Conservation (phyloP, 2,113 vertebrate species). For the Catharus minimus region DNA sequence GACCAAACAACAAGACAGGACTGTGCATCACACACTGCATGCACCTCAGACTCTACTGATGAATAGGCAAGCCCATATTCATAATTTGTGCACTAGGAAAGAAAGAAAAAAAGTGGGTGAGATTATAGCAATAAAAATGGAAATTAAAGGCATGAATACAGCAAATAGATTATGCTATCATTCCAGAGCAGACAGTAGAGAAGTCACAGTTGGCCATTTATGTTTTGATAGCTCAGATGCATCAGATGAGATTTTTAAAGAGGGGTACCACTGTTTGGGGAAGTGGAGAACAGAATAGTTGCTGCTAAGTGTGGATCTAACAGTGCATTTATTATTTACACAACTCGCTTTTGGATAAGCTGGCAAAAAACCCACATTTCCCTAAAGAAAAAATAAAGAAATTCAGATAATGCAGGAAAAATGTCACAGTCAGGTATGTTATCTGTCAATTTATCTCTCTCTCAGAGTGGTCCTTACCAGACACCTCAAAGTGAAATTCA, state of each 20-base stretch:
- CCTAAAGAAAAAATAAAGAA: background rate
- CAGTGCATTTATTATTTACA: background rate
- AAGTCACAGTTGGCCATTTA: slow-evolving; percentile 11
- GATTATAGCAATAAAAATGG: slow-evolving; percentile 50
- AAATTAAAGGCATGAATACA: slow-evolving; percentile 42
- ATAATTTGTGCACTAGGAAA: slow-evolving; percentile 5
- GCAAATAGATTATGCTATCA: slow-evolving; percentile 24
- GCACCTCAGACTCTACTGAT: background rate
- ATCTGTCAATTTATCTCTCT: background rate
- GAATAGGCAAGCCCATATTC: background rate
- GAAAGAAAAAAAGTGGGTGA: background rate
- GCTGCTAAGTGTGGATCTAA: background rate
- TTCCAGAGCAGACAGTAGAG: slow-evolving; percentile 20
- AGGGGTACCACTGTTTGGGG: background rate
- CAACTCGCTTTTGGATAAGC: background rate
- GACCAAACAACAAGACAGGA: slow-evolving; percentile 9
- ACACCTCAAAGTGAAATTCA: background rate
- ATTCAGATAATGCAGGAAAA: background rate
- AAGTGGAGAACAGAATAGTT: background rate
- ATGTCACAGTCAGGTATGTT: background rate
- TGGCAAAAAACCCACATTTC: background rate
- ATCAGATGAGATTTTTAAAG: slow-evolving; percentile 26
- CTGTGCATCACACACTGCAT: background rate
- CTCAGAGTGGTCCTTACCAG: background rate
- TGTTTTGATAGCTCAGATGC: slow-evolving; percentile 1